Percentiles rank a stretch among this genome's conserved stretches.
phyloP scores from a whole-genome alignment of 2,888 invertebrate species.

The Halictus quadricinctus region DNA sequence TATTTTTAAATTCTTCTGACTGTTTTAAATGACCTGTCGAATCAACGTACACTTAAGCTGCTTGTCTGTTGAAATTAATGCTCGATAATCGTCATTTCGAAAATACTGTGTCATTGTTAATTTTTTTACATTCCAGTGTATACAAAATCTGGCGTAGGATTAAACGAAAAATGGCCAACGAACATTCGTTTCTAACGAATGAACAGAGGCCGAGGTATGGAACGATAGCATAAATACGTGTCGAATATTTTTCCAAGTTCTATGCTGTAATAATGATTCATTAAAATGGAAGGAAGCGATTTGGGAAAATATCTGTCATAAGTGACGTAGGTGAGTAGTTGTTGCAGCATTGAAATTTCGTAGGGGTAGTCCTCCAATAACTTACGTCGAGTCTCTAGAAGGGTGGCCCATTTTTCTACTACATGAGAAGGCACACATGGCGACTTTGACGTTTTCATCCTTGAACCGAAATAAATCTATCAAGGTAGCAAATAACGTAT shows the following conservation, averaged over 20 bases:
- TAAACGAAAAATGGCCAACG: no score
- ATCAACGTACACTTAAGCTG: no score
- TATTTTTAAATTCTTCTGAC: no score
- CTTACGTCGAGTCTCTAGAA: neutral
- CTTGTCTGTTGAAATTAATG: no score
- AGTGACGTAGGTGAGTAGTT: neutral
- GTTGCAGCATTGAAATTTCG: slow-evolving; percentile 1
- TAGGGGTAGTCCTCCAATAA: neutral
- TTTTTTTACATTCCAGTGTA: no score
- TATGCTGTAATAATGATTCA: neutral
- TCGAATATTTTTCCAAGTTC: neutral
- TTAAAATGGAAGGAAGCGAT: neutral
- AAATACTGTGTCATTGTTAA: no score
- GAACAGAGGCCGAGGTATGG: no score
- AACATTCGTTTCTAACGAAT: no score
- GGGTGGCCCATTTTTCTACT: slow-evolving; percentile 4
- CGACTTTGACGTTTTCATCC: slow-evolving; percentile 8
- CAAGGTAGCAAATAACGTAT: slow-evolving; percentile 1
- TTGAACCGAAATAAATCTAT: slow-evolving; percentile 4
- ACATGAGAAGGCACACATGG: neutral
- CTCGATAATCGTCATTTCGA: no score
- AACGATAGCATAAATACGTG: no score
- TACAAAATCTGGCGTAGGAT: no score
- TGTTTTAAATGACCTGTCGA: no score
- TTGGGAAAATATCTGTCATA: neutral